A percentile compares a stretch with the other conserved stretches of the same genome.
Conservation (phyloP, 2,113 vertebrate genomes). For the Clarias gariepinus region DNA sequence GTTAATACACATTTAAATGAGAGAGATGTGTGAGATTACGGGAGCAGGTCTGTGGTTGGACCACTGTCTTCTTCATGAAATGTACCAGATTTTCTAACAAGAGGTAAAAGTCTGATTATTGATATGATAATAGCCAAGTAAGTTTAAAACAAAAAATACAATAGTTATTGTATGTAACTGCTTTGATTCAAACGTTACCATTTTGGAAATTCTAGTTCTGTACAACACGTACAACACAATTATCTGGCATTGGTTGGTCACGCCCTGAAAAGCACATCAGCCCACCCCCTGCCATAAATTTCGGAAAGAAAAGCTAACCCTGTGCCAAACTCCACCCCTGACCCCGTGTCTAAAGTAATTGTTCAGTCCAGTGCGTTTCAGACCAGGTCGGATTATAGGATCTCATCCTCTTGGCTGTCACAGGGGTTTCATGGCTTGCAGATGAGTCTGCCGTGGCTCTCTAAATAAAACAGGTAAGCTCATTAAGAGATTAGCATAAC, state of each 20-base stretch:
- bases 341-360: background rate
- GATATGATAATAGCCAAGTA: background rate
- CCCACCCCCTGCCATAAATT: too few relatives aligned
- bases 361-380: background rate
- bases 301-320: background rate
- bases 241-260: background rate
- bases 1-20: background rate
- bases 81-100: background rate
- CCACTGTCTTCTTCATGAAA: background rate
- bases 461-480: slow-evolving; percentile 36
- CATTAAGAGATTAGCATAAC: slow-evolving; percentile 44
- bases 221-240: background rate
- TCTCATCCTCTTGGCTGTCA: slow-evolving; percentile 3
- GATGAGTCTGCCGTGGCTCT: slow-evolving; percentile 18
- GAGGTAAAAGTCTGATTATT: background rate
- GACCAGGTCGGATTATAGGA: slow-evolving; percentile 33
- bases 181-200: background rate
- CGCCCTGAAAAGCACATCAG: background rate
- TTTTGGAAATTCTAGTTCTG: background rate
- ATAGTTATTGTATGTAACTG: background rate
- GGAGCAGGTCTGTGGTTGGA: background rate
- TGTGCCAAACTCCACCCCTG: background rate
- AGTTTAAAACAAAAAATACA: background rate
- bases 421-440: slow-evolving; percentile 20
- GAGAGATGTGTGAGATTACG: too few relatives aligned